Conservation (phyloP, 2,797 vertebrate genomes). For the Tenualosa thibaudeaui region DNA sequence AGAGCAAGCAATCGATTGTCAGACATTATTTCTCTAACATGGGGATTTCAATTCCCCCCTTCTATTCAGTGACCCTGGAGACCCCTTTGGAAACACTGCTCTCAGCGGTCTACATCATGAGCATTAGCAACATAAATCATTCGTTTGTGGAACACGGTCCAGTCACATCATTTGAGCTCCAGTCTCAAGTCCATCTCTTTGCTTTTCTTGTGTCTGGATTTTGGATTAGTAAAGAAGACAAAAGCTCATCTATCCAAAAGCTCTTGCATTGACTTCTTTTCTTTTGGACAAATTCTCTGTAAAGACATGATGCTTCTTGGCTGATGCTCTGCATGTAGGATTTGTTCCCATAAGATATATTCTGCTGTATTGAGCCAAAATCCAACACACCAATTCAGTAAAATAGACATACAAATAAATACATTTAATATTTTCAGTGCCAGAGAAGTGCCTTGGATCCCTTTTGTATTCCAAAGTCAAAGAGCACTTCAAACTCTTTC, state of each 20-base stretch:
- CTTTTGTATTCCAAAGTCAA: too few relatives aligned
- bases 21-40: slow-evolving; percentile 15
- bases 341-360: too few relatives aligned
- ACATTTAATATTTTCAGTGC: too few relatives aligned
- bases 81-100: background rate
- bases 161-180: background rate
- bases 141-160: background rate
- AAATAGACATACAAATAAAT: too few relatives aligned
- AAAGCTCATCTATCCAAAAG: background rate
- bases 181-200: background rate
- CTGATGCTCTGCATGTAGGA: too few relatives aligned
- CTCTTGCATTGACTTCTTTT: background rate
- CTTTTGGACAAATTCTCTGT: background rate
- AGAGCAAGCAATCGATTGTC: background rate
- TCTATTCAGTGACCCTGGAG: slow-evolving; percentile 21
- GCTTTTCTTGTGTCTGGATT: too few relatives aligned
- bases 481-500: too few relatives aligned
- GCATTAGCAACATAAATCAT: slow-evolving; percentile 24
- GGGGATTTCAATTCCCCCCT: background rate
- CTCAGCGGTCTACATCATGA: background rate
- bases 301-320: background rate
- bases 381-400: too few relatives aligned
- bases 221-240: background rate
- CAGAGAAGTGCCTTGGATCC: too few relatives aligned
- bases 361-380: too few relatives aligned